Evolutionary conservation across 2,888 invertebrate species (phyloP).

Genomic region (Diplazon laetatorius): DNA sequence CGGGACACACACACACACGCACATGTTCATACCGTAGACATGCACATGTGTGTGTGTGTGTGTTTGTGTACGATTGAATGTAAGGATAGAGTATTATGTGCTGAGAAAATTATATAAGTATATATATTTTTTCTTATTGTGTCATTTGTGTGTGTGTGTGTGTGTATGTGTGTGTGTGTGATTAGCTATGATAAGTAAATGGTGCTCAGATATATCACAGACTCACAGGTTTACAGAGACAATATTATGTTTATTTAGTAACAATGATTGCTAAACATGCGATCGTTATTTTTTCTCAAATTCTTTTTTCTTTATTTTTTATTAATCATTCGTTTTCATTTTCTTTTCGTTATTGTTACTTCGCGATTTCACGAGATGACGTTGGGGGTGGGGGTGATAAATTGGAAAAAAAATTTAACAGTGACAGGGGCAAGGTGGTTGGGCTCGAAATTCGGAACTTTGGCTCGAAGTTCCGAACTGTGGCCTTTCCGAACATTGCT

Average conservation of each 20-base stretch:
- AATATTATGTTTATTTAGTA: slow-evolving; percentile 28
- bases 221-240: slow-evolving; percentile 37
- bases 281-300: neutral
- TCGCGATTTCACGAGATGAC: neutral
- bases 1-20: slow-evolving; percentile 18
- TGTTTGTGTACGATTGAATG: neutral
- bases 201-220: slow-evolving; percentile 48
- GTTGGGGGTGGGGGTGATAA: slow-evolving; percentile 1
- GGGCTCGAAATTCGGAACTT: no score
- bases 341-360: slow-evolving; percentile 16
- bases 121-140: slow-evolving; percentile 16
- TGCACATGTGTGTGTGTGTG: slow-evolving; percentile 10
- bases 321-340: neutral
- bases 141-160: no score
- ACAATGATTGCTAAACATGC: slow-evolving; percentile 45
- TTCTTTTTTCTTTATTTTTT: neutral
- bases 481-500: no score
- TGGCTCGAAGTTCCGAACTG: no score
- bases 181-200: slow-evolving; percentile 28
- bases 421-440: no score
- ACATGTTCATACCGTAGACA: slow-evolving; percentile 12
- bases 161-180: slow-evolving; percentile 12
- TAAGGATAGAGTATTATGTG: slow-evolving; percentile 22
- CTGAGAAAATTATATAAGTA: slow-evolving; percentile 34
- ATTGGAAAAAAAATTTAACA: no score